Evolutionary conservation across 1,140 invertebrate genomes (phyloP), one percentile per base, ranked within the genome.

Genomic region (Drosophila pallidifrons): DNA sequence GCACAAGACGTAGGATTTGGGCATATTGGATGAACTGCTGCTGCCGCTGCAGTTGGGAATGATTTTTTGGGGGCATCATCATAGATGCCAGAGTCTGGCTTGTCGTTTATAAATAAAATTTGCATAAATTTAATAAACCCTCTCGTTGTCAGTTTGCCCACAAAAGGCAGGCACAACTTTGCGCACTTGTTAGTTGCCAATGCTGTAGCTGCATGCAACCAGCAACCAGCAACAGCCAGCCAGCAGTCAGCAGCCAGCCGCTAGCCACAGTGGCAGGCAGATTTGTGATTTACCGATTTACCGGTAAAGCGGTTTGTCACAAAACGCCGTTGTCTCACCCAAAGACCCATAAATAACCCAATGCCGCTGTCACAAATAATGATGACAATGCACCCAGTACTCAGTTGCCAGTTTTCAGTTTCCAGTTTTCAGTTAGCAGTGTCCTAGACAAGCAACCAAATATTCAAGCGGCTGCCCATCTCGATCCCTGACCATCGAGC

Each of bases 101-200:
- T 78, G 83, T 79, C 85, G 88, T 89, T 89, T 88, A 85, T 88
- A 88, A 88, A 88, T 88, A 88, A 88, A 88, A 88, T 88, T 88
- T 88, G 85, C 85, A 88, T 88, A 88, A 88, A 88, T 88, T 88
- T 89, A 88, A 88, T 88, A 88, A 88, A 88, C 85, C 85, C 74
- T 78, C 74, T 77, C 70, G 69, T 87, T 77, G 80, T 75, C 81
- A 71, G 77, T 47, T 32, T 60, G 75, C 20, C 77, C 79, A 82
- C 74, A 82, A 82, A 79, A 82, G 79, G 79, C 68, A 82, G 79
- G 77, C 68, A 71, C 45, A 73, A 25, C 20, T 73, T 41, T 64
- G 66, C 65, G 69, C 77, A 80, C 77, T 80, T 80, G 77, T 80
- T 80, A 77, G 75, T 76, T 61, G 65, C 55, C 47, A 54, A 65